phyloP scores from a whole-genome alignment of 1,140 invertebrate genomes.

The Ceratina calcarata region DNA sequence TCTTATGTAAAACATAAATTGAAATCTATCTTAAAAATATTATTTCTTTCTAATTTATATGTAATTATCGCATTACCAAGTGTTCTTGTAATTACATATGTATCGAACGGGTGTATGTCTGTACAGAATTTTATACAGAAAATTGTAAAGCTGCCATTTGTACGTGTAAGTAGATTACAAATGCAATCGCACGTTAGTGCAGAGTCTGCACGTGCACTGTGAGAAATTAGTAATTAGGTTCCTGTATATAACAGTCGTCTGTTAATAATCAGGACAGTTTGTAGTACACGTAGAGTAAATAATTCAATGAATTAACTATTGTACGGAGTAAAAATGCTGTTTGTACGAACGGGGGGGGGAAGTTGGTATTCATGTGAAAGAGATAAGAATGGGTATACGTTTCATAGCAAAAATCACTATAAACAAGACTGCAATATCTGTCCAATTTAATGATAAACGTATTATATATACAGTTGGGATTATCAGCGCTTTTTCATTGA shows the following conservation, averaged over 20 bases:
- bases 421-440: slow-evolving; percentile 78
- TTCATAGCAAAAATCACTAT: slow-evolving; percentile 51
- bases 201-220: background rate
- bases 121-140: slow-evolving; percentile 60
- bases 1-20: background rate
- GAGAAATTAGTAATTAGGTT: slow-evolving; percentile 17
- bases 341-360: slow-evolving; percentile 20
- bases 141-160: slow-evolving; percentile 65
- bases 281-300: slow-evolving; percentile 22
- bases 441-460: slow-evolving; percentile 68
- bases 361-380: slow-evolving; percentile 36
- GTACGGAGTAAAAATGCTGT: slow-evolving; percentile 21
- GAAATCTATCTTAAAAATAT: background rate
- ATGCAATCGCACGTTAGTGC: slow-evolving; percentile 53
- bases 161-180: slow-evolving; percentile 42
- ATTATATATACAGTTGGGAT: slow-evolving; percentile 40
- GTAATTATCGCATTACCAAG: background rate
- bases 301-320: slow-evolving; percentile 31
- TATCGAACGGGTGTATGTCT: background rate
- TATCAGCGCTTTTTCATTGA: slow-evolving; percentile 46
- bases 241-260: slow-evolving; percentile 41
- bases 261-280: slow-evolving; percentile 33
- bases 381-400: slow-evolving; percentile 20
- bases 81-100: background rate
- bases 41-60: background rate